phyloP scores from a whole-genome alignment of 2,113 vertebrate genomes.

The Phaethon lepturus region DNA sequence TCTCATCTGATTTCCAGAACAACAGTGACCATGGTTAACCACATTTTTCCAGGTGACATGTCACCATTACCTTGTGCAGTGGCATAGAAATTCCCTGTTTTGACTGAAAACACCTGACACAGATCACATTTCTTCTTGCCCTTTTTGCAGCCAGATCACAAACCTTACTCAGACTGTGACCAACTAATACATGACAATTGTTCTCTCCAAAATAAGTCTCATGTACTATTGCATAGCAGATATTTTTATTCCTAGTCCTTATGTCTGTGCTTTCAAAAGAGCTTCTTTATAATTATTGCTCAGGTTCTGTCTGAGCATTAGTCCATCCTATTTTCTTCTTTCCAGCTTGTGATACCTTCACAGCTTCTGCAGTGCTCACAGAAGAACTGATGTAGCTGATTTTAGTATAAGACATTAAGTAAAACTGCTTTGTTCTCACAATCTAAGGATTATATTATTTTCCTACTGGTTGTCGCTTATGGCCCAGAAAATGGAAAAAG shows the following conservation, averaged over 20 bases:
- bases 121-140: neutral
- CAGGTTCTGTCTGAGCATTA: neutral
- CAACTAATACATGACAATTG: neutral
- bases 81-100: neutral
- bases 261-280: neutral
- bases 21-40: neutral
- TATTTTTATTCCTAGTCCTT: neutral
- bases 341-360: neutral
- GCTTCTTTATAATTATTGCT: neutral
- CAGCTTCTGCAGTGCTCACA: neutral
- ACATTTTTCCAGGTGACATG: neutral
- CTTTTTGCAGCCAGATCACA: neutral
- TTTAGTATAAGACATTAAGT: neutral
- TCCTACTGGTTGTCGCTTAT: neutral
- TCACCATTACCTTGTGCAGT: neutral
- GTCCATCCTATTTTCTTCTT: neutral
- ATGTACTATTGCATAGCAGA: neutral
- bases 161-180: neutral
- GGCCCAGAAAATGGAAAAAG: neutral
- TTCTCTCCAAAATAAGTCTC: neutral
- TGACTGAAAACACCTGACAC: neutral
- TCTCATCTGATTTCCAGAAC: neutral
- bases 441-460: neutral
- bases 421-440: neutral
- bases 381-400: neutral